Percentiles rank a stretch among this genome's conserved stretches.
These are phyloP conservation scores for Nemotelus pantherinus DNA, from an alignment of 2,888 invertebrate genomes.

Conservation along the genomic window DNA sequence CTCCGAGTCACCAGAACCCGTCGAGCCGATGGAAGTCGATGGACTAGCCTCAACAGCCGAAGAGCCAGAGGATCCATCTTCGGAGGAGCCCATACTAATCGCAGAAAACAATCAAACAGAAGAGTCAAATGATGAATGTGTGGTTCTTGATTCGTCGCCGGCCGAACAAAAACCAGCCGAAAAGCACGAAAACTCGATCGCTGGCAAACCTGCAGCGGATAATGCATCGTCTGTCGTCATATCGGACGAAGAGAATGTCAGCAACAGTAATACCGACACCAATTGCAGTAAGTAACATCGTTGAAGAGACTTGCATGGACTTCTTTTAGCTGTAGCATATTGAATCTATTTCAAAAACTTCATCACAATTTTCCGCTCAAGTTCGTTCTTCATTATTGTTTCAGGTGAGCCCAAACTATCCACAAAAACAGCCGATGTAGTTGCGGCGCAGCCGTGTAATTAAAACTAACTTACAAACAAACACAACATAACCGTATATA, in stretches of 20 bases:
- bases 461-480: slow-evolving; percentile 42
- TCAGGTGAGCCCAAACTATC: slow-evolving; percentile 63
- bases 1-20: slow-evolving; percentile 52
- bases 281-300: slow-evolving; percentile 39
- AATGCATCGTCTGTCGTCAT: slow-evolving; percentile 51
- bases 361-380: no score
- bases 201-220: slow-evolving; percentile 25
- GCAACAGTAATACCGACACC: slow-evolving; percentile 45
- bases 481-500: slow-evolving; percentile 14
- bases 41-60: slow-evolving; percentile 32
- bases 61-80: slow-evolving; percentile 20
- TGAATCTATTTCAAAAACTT: no score
- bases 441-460: slow-evolving; percentile 51
- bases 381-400: background rate
- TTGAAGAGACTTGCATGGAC: no score
- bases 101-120: slow-evolving; percentile 48
- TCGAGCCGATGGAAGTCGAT: slow-evolving; percentile 63
- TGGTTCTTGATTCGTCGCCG: background rate
- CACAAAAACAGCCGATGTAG: slow-evolving; percentile 54
- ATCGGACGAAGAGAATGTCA: slow-evolving; percentile 53
- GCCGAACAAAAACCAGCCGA: background rate
- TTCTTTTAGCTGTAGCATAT: no score
- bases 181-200: slow-evolving; percentile 50
- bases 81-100: slow-evolving; percentile 15
- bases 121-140: slow-evolving; percentile 46